phyloP scores from a whole-genome alignment of 23 tunicate genomes.

The Aplidium turbinatum region DNA sequence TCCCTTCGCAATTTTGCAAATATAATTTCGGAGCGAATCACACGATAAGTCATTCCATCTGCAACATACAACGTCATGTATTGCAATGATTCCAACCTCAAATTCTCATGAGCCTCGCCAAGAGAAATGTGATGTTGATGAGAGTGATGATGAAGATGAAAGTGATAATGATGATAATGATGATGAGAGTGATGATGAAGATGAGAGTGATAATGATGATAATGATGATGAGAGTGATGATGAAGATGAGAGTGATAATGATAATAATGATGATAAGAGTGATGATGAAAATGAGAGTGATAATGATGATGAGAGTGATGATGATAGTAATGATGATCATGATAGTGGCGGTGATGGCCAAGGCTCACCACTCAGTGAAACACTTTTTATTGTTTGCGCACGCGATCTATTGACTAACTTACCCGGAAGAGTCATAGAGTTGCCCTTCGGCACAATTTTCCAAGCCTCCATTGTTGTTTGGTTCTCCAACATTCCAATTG shows the following conservation, averaged over 20 bases:
- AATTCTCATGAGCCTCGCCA: too few relatives aligned
- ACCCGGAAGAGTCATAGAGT: constrained; percentile 58
- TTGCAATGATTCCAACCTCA: neutral
- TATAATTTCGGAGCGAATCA: constrained; percentile 60
- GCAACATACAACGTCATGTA: neutral
- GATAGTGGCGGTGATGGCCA: neutral
- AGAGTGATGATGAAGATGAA: neutral
- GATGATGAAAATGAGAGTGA: neutral
- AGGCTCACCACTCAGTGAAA: neutral
- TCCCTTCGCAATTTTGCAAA: constrained; percentile 73
- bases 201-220: neutral
- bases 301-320: neutral
- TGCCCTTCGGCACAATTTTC: constrained; percentile 86
- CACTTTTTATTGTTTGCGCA: neutral
- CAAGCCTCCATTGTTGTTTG: constrained; percentile 60
- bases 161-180: neutral
- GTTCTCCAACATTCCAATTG: constrained; percentile 74
- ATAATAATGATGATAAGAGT: too few relatives aligned
- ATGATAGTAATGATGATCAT: neutral
- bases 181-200: neutral
- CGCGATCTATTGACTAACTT: constrained; percentile 3
- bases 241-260: too few relatives aligned
- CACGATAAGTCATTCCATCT: constrained; percentile 92
- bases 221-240: neutral
- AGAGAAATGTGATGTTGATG: too few relatives aligned